Evolutionary conservation across 2,113 vertebrate genomes (phyloP), one percentile per base, ranked within the genome.

Genomic region (Apteryx mantelli): DNA sequence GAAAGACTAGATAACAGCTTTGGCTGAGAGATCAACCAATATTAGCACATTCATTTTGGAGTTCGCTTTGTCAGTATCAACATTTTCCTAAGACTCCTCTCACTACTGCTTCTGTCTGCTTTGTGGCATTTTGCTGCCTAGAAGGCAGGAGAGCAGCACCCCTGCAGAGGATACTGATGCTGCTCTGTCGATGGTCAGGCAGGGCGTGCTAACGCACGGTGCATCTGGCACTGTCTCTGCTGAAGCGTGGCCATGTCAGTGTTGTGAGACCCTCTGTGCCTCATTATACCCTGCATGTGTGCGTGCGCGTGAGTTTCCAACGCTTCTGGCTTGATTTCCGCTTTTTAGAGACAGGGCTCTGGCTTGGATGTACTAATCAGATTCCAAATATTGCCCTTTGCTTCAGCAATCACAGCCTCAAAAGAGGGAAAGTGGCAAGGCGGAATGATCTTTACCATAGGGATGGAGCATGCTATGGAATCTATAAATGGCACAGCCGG

Each of bases 381-480:
- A 94, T 93, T 86, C 94, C 66, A 81, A 84, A 94, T 58, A 96
- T 6, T 94, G 84, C 68, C 88, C 93, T 97, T 93, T 96, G 95
- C 95, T 97, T 95, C 93, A 82, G 69, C 82, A 95, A 92, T 92
- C 87, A 73, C 64, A 91, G 86, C 71, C 91, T 95, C 95, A 97
- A 97, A 97, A 92, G 91, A 53, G 80, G 76, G 71, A 82, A 97
- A 97, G 69, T 93, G 93, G 48, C 28, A 40, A 96, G 92, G 96
- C 83, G 86, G 96, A 96, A 97, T 97, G 91, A 96, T 98, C 95
- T 94, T 97, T 97, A 97, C 93, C 91, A 91, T 95, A 92, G 94
- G 76, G 91, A 95, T 90, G 77, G 34, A 69, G 58, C 61, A 78
- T 86, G 71, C 82, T 95, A 97, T 97, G 94, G 91, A 95, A 95